A percentile compares a stretch with the other conserved stretches of the same genome.
Conservation (phyloP, 2,888 invertebrate genomes). For the Anthophora plumipes region DNA sequence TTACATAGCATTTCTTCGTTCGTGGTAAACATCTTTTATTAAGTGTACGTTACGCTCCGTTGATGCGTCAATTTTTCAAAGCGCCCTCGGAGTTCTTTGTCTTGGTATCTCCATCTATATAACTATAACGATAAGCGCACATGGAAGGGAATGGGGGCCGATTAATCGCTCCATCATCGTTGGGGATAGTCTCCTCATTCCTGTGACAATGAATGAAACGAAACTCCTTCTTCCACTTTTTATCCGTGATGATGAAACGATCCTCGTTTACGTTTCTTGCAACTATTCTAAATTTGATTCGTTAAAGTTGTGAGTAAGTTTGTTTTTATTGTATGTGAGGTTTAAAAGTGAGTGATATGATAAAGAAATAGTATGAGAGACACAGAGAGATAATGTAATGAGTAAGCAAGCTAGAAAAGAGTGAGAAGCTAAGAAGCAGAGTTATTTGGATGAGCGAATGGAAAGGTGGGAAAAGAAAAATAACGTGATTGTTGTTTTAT, state of each 20-base stretch:
- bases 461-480: too few relatives aligned
- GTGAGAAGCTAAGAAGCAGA: too few relatives aligned
- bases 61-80: constrained; percentile 76
- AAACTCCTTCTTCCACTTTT: constrained; percentile 47
- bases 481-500: too few relatives aligned
- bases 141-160: constrained; percentile 58
- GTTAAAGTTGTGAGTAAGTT: too few relatives aligned
- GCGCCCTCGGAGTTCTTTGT: constrained; percentile 73
- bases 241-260: constrained; percentile 47
- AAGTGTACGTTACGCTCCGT: constrained; percentile 71
- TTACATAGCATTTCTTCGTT: constrained; percentile 66
- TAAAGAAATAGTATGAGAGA: too few relatives aligned
- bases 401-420: too few relatives aligned
- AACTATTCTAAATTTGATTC: constrained; percentile 38
- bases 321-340: too few relatives aligned
- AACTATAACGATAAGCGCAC: constrained; percentile 71
- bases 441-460: too few relatives aligned
- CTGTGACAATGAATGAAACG: constrained; percentile 68
- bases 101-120: constrained; percentile 66
- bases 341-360: too few relatives aligned
- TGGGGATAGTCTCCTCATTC: constrained; percentile 54
- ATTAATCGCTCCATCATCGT: constrained; percentile 70
- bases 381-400: too few relatives aligned
- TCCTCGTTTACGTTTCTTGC: constrained; percentile 49
- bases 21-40: constrained; percentile 76